These are phyloP conservation scores for Troides oblongomaculatus DNA, from an alignment of 2,888 invertebrate species.

Conservation along the genomic window DNA sequence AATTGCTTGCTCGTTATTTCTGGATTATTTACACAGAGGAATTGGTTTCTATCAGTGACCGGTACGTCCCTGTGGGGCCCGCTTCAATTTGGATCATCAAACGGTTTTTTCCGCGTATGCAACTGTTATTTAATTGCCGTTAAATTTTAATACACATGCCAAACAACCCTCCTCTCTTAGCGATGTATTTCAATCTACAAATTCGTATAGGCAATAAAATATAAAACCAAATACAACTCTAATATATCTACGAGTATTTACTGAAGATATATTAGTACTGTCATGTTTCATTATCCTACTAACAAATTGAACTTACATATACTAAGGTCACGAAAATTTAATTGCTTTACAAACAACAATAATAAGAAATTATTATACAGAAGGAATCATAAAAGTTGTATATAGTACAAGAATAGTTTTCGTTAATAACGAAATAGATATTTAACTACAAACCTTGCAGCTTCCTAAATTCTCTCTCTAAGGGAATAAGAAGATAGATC, in stretches of 20 bases:
- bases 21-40: conserved; percentile 73
- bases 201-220: background rate
- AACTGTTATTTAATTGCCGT: conserved; percentile 60
- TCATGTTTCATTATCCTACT: too few relatives aligned
- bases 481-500: too few relatives aligned
- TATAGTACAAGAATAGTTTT: too few relatives aligned
- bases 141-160: conserved; percentile 40
- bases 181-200: background rate
- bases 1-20: conserved; percentile 78
- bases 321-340: too few relatives aligned
- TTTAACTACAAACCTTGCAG: too few relatives aligned
- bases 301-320: too few relatives aligned
- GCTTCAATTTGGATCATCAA: conserved; percentile 55
- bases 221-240: background rate
- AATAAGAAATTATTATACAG: too few relatives aligned
- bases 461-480: too few relatives aligned
- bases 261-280: background rate
- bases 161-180: background rate
- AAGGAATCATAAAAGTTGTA: too few relatives aligned
- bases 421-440: too few relatives aligned
- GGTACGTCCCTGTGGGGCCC: conserved; percentile 38
- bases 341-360: too few relatives aligned
- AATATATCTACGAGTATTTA: background rate
- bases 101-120: conserved; percentile 52
- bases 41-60: conserved; percentile 54